Percentiles rank a stretch among this genome's conserved stretches.
These are phyloP conservation scores for Lasioglossum villosulum DNA, from an alignment of 2,888 invertebrate species.

Conservation along the genomic window DNA sequence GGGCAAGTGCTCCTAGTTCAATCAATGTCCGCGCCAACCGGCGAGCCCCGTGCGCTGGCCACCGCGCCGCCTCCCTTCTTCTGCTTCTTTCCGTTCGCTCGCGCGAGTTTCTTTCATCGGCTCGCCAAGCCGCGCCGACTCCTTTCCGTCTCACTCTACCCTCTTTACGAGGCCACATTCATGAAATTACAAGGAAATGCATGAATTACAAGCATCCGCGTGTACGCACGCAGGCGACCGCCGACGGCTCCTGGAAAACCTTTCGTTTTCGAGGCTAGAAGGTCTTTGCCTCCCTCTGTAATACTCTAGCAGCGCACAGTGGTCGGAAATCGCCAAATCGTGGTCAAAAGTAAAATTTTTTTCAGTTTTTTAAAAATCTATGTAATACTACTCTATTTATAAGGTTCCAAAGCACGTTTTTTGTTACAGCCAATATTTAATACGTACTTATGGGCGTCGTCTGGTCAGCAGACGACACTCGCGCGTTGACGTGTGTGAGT, in stretches of 20 bases:
- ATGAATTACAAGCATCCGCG: conserved; percentile 28
- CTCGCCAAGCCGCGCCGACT: background rate
- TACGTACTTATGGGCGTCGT: background rate
- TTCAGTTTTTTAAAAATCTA: too few relatives aligned
- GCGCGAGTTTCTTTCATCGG: conserved; percentile 19
- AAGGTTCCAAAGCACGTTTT: too few relatives aligned
- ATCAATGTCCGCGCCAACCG: conserved; percentile 75
- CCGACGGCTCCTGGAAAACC: background rate
- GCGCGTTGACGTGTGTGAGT: too few relatives aligned
- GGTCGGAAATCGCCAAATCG: too few relatives aligned
- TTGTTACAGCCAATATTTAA: too few relatives aligned
- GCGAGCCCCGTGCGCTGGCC: background rate
- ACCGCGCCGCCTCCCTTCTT: conserved; percentile 50
- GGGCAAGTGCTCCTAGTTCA: conserved; percentile 80
- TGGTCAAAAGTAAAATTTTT: too few relatives aligned
- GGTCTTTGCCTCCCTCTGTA: background rate
- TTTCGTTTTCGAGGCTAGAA: background rate
- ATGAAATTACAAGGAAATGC: conserved; percentile 25
- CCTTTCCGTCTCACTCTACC: background rate
- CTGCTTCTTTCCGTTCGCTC: conserved; percentile 32
- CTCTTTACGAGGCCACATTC: conserved; percentile 11
- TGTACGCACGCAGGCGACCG: background rate
- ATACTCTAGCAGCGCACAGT: too few relatives aligned
- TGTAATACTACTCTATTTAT: too few relatives aligned
- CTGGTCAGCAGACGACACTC: too few relatives aligned